phyloP scores from a whole-genome alignment of 2,888 invertebrate species.

The Drosophila neonasuta region DNA sequence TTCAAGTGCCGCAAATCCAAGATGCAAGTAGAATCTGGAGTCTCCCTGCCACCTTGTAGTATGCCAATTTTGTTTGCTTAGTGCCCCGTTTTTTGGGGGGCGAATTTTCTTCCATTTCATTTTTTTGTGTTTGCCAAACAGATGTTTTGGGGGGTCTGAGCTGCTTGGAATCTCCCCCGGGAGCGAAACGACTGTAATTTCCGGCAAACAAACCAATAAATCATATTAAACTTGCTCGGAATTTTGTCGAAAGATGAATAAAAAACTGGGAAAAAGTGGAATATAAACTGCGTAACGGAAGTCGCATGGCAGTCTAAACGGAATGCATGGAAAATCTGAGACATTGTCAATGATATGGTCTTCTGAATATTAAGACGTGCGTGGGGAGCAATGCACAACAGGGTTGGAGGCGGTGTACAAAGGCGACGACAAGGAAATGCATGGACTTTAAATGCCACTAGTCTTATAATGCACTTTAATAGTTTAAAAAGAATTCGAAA shows the following conservation, averaged over 20 bases:
- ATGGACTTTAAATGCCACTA: not conserved
- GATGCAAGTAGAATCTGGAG: conserved; percentile 18
- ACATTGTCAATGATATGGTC: conserved; percentile 58
- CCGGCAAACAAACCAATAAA: conserved; percentile 81
- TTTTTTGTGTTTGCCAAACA: conserved; percentile 33
- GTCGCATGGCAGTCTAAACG: conserved; percentile 53
- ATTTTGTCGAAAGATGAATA: conserved; percentile 31
- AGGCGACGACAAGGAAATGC: not conserved
- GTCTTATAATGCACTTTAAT: not conserved
- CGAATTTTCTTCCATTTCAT: conserved; percentile 11
- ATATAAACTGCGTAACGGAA: conserved; percentile 54
- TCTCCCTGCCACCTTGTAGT: conserved; percentile 42
- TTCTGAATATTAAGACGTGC: not conserved
- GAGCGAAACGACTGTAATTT: conserved; percentile 74
- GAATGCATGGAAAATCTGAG: conserved; percentile 66
- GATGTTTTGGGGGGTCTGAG: conserved; percentile 39
- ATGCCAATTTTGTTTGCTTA: conserved; percentile 71
- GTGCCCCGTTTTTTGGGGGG: conserved; percentile 35
- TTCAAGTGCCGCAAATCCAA: conserved; percentile 9
- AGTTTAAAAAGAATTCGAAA: no score
- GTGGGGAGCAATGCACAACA: not conserved
- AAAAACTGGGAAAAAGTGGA: conserved; percentile 17
- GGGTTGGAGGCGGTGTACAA: no score
- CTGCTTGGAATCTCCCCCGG: conserved; percentile 12
- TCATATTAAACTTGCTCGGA: conserved; percentile 77